These are phyloP conservation scores for Origma solitaria DNA, from an alignment of 2,113 vertebrate genomes.

Conservation along the genomic window DNA sequence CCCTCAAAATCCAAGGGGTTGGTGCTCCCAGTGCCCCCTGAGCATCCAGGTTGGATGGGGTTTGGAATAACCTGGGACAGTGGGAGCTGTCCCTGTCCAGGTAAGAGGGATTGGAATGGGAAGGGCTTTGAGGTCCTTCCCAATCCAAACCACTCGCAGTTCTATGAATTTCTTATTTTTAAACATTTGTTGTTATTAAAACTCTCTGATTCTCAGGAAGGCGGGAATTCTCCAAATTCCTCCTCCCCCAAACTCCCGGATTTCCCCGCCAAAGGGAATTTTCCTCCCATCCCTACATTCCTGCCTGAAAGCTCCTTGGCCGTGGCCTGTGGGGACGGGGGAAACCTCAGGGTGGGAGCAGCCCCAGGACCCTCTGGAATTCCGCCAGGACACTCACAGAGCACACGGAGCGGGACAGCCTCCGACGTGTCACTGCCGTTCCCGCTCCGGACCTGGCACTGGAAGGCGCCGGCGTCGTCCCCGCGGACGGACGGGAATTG, in stretches of 20 bases:
- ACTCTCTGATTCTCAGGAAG: too few relatives aligned
- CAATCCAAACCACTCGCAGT: rapidly evolving
- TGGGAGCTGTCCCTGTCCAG: neutral
- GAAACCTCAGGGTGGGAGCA: rapidly evolving
- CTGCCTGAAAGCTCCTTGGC: rapidly evolving
- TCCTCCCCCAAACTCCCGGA: too few relatives aligned
- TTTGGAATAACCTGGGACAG: neutral
- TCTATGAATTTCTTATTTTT: rapidly evolving
- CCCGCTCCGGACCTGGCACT: slow-evolving; percentile 26
- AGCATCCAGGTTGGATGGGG: neutral
- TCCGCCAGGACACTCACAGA: slow-evolving; percentile 21
- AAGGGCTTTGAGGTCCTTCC: neutral
- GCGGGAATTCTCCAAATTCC: rapidly evolving
- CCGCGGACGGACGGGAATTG: neutral
- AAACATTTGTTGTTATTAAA: neutral
- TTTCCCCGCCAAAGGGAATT: neutral
- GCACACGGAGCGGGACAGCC: slow-evolving; percentile 24
- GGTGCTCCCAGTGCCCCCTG: too few relatives aligned
- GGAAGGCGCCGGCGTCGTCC: slow-evolving; percentile 53
- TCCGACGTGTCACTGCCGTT: neutral
- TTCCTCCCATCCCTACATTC: neutral
- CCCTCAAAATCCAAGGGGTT: neutral
- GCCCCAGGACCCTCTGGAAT: neutral
- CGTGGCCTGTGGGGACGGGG: rapidly evolving
- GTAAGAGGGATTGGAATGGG: neutral